These are phyloP conservation scores for Leucopsar rothschildi DNA, from an alignment of 2,113 vertebrate genomes.

Conservation along the genomic window DNA sequence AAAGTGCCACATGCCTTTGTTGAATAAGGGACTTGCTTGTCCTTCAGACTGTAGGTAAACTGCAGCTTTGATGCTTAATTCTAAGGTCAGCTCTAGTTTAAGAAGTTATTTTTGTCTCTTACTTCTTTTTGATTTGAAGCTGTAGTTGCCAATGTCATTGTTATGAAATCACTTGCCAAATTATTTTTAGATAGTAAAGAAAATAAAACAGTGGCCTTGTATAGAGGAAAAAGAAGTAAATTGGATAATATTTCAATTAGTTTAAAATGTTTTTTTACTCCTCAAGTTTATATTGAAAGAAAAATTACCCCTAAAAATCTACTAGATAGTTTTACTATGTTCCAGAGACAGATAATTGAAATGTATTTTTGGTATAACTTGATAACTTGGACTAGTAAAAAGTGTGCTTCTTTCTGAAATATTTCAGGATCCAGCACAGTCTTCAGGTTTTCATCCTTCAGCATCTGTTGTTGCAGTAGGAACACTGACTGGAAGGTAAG, in stretches of 20 bases:
- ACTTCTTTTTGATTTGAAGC: neutral
- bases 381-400: neutral
- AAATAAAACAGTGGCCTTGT: neutral
- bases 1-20: neutral
- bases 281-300: neutral
- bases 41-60: neutral
- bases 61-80: constrained; percentile 1
- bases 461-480: constrained; percentile 93
- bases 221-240: neutral
- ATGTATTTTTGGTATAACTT: neutral
- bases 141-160: neutral
- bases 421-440: constrained; percentile 90
- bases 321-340: neutral
- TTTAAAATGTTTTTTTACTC: neutral
- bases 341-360: neutral
- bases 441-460: constrained; percentile 93
- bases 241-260: neutral
- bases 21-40: neutral
- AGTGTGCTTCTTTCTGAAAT: constrained; percentile 40
- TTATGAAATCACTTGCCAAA: neutral
- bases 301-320: neutral
- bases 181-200: neutral
- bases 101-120: constrained; percentile 5
- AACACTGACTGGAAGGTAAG: constrained; percentile 93
- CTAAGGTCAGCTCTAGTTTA: neutral